Percentiles rank a stretch among this genome's conserved stretches.
Conservation (phyloP, 64 coral and sea anemone genomes). For the Cladopsammia gracilis region DNA sequence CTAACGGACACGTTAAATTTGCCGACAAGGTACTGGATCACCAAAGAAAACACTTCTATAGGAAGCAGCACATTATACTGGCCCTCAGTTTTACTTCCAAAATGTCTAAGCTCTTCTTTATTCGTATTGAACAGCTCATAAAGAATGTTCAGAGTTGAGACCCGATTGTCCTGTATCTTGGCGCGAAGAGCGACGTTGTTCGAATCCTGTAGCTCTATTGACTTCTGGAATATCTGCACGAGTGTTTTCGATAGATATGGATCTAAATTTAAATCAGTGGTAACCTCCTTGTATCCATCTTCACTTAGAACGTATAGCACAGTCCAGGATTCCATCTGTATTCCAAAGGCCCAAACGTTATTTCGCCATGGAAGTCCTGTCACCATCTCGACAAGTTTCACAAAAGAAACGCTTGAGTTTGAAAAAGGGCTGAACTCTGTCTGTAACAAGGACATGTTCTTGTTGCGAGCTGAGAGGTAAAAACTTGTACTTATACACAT, state of each 20-base stretch:
- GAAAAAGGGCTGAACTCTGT: background rate
- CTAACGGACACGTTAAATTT: constrained; percentile 43
- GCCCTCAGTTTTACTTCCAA: background rate
- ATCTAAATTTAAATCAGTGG: background rate
- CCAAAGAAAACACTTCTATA: background rate
- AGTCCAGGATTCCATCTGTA: constrained; percentile 43
- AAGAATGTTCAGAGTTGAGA: background rate
- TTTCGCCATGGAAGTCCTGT: constrained; percentile 54
- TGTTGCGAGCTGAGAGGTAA: constrained; percentile 16
- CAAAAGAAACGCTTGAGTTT: constrained; percentile 3
- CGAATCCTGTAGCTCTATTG: background rate
- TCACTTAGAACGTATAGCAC: constrained; percentile 6
- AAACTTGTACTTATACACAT: constrained; percentile 27
- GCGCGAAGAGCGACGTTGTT: background rate
- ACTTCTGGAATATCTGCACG: constrained; percentile 22
- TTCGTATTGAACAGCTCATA: constrained; percentile 1
- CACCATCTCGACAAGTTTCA: constrained; percentile 27
- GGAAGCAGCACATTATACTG: background rate
- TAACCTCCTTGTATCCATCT: background rate
- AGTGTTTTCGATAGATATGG: constrained; percentile 3
- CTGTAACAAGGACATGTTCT: constrained; percentile 14
- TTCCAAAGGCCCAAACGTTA: constrained; percentile 34
- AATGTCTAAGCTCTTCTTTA: constrained; percentile 13
- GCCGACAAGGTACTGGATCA: constrained; percentile 3
- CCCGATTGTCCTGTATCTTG: background rate